Percentiles rank a stretch among this genome's conserved stretches.
These are phyloP conservation scores for Pseudochirops cupreus DNA, from an alignment of 2,797 vertebrate genomes.

Conservation along the genomic window DNA sequence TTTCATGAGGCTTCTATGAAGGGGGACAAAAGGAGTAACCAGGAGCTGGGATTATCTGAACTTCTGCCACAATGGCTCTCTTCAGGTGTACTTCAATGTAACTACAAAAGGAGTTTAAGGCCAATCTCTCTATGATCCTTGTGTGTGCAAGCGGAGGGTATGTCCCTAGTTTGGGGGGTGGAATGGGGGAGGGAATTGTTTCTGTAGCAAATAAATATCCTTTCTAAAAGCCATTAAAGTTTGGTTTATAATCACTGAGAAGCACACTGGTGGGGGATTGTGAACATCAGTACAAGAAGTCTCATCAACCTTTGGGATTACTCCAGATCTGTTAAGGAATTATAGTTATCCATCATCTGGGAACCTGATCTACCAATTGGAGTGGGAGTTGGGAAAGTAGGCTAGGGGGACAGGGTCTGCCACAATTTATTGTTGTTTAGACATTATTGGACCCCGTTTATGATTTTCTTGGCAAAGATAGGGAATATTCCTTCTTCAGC, in stretches of 20 bases:
- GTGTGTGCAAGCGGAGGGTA: neutral
- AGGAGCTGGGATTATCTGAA: neutral
- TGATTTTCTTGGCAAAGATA: neutral
- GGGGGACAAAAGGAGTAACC: neutral
- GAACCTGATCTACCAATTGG: neutral
- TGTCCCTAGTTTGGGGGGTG: neutral
- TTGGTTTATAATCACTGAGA: neutral
- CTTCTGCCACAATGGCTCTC: neutral
- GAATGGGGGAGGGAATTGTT: neutral
- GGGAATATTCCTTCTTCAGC: neutral
- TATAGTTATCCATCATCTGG: neutral
- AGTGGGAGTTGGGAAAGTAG: neutral
- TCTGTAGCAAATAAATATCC: neutral
- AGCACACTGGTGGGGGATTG: neutral
- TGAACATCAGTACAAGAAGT: neutral
- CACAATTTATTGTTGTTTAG: neutral
- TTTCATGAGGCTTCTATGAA: neutral
- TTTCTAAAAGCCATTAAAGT: neutral
- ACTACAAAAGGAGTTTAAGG: neutral
- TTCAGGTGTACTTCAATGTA: neutral
- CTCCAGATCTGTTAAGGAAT: neutral
- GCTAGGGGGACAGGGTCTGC: neutral
- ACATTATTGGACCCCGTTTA: neutral
- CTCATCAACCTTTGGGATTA: neutral
- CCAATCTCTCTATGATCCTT: neutral